Base-by-base conservation (phyloP, 2,113 vertebrate genomes). In the Pachypanchax playfairii region DNA sequence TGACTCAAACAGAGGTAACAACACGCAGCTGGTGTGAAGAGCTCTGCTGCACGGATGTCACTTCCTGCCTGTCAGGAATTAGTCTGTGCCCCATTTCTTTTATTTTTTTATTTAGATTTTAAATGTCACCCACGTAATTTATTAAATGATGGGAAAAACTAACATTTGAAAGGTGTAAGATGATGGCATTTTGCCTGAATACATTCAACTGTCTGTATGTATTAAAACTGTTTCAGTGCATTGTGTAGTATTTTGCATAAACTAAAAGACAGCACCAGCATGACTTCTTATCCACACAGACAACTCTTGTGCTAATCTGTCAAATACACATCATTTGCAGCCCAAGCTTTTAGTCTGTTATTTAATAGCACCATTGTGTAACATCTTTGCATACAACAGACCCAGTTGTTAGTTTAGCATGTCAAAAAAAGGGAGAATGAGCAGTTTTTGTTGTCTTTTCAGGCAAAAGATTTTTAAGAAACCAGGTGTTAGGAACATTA, bases 11-110 rank as follows among this genome's bases (percentile, higher is more conserved):
- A 41, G 76, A 69, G 38, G 71, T 47, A 76, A 74, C 75, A 58
- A 77, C 49, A 15, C 36, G 24, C 77, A 76, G 79, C 78, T 81
- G 77, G 75, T 62, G 73, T 73, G 70, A 83, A 77, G 62, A 73
- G 79, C 73, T 56, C 28, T 49, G 67, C 53, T 25, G 48, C 75
- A 69, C 2, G 58, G 65, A 74, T 79, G 75, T 80, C 79, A 68
- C 69, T 87, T 80, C 68, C 67, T 78, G 76, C 58, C 80, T 57
- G 78, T 84, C 79, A 72, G 62, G 74, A 78, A 84, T 58, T 70
- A 72, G 77, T 79, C 54, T 70, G 64, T 29, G 35, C 51, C 36
- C 54, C 55, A 63, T 54, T 83, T 73, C 80, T 70, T 7, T 52
- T 9, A 53, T 83, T 74, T 82, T 65, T 6, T 29, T 80, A 70